Evolutionary conservation across 2,113 vertebrate genomes (phyloP).

Genomic region (Pedetes capensis): DNA sequence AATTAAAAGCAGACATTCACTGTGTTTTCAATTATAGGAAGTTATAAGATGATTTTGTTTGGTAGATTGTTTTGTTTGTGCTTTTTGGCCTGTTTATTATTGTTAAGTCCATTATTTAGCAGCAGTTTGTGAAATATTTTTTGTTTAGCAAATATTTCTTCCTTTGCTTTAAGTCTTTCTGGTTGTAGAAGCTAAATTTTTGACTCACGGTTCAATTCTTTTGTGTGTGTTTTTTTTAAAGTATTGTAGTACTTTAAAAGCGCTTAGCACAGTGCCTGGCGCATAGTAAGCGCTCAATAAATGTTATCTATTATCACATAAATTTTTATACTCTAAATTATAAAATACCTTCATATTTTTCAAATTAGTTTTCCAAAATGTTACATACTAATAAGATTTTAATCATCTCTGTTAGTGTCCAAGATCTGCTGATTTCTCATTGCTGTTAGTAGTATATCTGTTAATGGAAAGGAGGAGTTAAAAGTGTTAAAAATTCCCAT

Average conservation of each 20-base stretch:
- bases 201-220: constrained; percentile 31
- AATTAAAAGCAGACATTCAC: constrained; percentile 10
- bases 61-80: background rate
- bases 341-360: constrained; percentile 30
- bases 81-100: background rate
- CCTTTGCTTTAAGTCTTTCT: constrained; percentile 40
- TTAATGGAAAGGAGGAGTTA: background rate
- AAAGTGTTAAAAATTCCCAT: constrained; percentile 16
- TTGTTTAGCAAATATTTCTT: constrained; percentile 60
- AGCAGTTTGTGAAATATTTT: constrained; percentile 23
- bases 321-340: constrained; percentile 29
- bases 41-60: background rate
- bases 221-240: constrained; percentile 54
- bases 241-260: constrained; percentile 20
- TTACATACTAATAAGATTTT: constrained; percentile 49
- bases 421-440: constrained; percentile 17
- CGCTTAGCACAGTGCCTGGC: constrained; percentile 69
- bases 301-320: constrained; percentile 55
- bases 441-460: constrained; percentile 11
- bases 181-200: constrained; percentile 36
- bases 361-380: constrained; percentile 41
- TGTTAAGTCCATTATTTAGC: background rate
- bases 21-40: constrained; percentile 34
- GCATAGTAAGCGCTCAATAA: constrained; percentile 79
- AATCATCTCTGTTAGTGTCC: constrained; percentile 25